Base-by-base conservation (phyloP, 2,797 vertebrate genomes). In the Chrosomus eos region DNA sequence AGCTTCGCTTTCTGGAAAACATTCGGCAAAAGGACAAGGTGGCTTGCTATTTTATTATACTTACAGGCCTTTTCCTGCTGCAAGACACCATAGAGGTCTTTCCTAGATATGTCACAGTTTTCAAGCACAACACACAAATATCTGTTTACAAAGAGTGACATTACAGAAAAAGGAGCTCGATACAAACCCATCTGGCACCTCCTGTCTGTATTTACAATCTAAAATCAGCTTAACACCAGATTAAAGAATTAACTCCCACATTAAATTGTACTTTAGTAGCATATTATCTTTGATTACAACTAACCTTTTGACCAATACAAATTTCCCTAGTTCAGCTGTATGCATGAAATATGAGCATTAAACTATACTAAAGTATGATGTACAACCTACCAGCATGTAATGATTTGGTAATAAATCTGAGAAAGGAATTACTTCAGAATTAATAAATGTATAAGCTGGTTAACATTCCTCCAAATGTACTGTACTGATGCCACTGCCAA, bases 141-240 rank as follows among this genome's bases (percentile, higher is more conserved):
- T 76, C 55, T 43, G n/a, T 64, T 78, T 43, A 78, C 58, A 78
- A 31, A 73, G 4, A 62, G n/a, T 62, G 16, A 43, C 9, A 43
- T n/a, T 74, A 53, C 28, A 75, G 9, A 48, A 18, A 18, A 9
- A 77, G 28, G 9, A 53, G 21, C 58, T 62, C 1, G 2, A 80
- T 76, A 23, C 40, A 79, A 33, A 48, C 31, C 18, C 4, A 23
- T 14, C 78, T 68, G 28, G 21, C 64, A 67, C 45, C 51, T 43
- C 16, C 64, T 53, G 21, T 70, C 66, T 55, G 10, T 68, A 19
- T 55, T 68, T 60, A 68, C 78, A 33, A 80, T 78, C 36, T 78
- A 28, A 28, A 28, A 78, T 28, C 55, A 60, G 0, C 18, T 78
- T 78, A 64, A 78, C 76, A 64, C 45, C 38, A 45, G 38, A 62